Evolutionary conservation across 2,113 vertebrate genomes (phyloP), one percentile per base, ranked within the genome.

Genomic region (Leptobrachium leishanense): DNA sequence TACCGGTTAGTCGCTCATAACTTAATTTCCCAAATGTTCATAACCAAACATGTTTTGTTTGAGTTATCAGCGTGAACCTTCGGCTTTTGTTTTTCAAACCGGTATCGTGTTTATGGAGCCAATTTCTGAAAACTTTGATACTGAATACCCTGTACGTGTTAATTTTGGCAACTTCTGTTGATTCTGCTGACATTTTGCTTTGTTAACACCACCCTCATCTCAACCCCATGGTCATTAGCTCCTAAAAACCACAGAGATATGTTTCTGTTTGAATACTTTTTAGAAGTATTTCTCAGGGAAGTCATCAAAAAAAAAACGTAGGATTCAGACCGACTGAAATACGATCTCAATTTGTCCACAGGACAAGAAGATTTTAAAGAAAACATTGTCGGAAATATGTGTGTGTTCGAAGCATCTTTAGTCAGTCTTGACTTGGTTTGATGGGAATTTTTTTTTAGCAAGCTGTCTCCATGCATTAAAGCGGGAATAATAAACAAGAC

Each of bases 61-160:
- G 91, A 95, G 92, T 89, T 93, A 94, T 89, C 95, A 95, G 96
- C 93, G 91, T 93, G 95, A 94, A 89, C 91, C 90, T 94, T 94
- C 88, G 88, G 89, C 46, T 88, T 93, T 91, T 91, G 91, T 96
- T 97, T 94, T 95, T 88, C 88, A 93, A 96, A 94, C 90, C 92
- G 83, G 90, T 91, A 90, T 95, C 88, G 89, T 97, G 93, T 97
- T 96, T 96, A 88, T 94, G 92, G 94, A 96, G 92, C 94, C 96
- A 96, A 95, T 95, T 95, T 96, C 88, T 92, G 90, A 92, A 93
- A 93, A 93, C 94, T 97, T 97, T 98, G 97, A 98, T 98, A 98
- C 94, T 82, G 90, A 97, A 96, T 94, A 93, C 93, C 90, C 93
- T 86, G 85, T 93, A 94, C 94, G 92, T 98, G 96, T 97, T 98